Base-by-base conservation (phyloP, 1,140 invertebrate genomes). In the Dolichoris vasculosae region DNA sequence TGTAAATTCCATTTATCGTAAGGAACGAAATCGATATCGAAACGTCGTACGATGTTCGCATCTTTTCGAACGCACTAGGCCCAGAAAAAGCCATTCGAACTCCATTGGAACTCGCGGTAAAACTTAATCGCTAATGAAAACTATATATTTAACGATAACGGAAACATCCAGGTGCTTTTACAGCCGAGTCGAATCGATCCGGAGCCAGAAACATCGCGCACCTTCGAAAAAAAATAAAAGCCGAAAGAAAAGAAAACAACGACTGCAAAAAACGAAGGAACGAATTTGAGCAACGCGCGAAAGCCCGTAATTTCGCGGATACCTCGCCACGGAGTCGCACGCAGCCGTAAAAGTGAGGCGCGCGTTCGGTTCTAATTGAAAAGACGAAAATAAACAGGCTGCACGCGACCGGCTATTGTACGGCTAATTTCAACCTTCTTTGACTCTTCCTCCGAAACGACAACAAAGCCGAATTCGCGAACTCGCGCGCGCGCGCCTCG, bases 301-400 rank as follows among this genome's bases (percentile, higher is more conserved):
- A 17, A 35, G 30, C n/a, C 35, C 38, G 69, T 73, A 73, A 73
- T 43, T 73, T 73, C 40, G 38, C 69, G 69, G 38, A 38, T 73
- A 38, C 20, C 20, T 43, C n/a, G 38, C 55, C 23, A 23, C n/a
- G 13, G 30, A n/a, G 13, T 8, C 38, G 4, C 38, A 43, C 38
- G 26, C 20, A 38, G 38, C 38, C 69, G 23, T 43, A 43, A 43
- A 73, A 43, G 1, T 40, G 20, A 17, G 32, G 23, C 40, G 4
- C 15, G 32, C 32, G 6, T 15, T n/a, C 23, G 30, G 11, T 23
- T 55, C 32, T 78, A 78, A 78, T 78, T 78, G 76, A 78, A 78
- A 78, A 78, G 76, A 8, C 17, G 48, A 78, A 40, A 63, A 63
- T 59, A 78, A 78, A 78, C 32, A 78, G 76, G 30, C 48, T 38